phyloP scores from a whole-genome alignment of 2,888 invertebrate genomes.

The Drosophila pegasa region DNA sequence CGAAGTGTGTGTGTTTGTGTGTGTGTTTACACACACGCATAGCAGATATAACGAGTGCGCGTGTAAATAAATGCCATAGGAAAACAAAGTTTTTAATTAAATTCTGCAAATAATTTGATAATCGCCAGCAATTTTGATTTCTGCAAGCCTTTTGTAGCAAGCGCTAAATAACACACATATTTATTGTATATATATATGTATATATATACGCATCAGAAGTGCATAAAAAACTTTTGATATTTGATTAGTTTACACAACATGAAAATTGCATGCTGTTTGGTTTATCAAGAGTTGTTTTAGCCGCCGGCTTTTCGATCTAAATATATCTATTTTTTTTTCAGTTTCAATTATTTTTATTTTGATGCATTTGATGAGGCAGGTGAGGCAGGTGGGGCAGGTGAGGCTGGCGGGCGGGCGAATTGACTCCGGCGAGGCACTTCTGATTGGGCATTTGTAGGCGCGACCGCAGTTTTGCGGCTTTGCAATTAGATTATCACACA shows the following conservation, averaged over 20 bases:
- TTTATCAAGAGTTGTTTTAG: conserved; percentile 38
- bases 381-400: conserved; percentile 3
- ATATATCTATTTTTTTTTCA: conserved; percentile 19
- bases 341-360: conserved; percentile 15
- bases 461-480: conserved; percentile 72
- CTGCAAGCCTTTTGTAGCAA: conserved; percentile 14
- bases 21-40: conserved; percentile 15
- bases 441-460: conserved; percentile 72
- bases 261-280: conserved; percentile 56
- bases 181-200: background rate
- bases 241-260: conserved; percentile 69
- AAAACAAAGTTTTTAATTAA: conserved; percentile 70
- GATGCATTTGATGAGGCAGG: conserved; percentile 3
- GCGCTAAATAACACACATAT: conserved; percentile 3
- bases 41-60: conserved; percentile 9
- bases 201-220: background rate
- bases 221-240: conserved; percentile 49
- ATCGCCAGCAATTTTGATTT: conserved; percentile 57
- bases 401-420: background rate
- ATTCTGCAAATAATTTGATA: conserved; percentile 63
- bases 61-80: conserved; percentile 49
- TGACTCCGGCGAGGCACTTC: conserved; percentile 40
- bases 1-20: conserved; percentile 1
- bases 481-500: conserved; percentile 77
- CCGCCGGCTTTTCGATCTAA: conserved; percentile 9